A percentile compares a stretch with the other conserved stretches of the same genome.
phyloP scores from a whole-genome alignment of 2,888 invertebrate genomes.

The Lycocerus yunnanus region DNA sequence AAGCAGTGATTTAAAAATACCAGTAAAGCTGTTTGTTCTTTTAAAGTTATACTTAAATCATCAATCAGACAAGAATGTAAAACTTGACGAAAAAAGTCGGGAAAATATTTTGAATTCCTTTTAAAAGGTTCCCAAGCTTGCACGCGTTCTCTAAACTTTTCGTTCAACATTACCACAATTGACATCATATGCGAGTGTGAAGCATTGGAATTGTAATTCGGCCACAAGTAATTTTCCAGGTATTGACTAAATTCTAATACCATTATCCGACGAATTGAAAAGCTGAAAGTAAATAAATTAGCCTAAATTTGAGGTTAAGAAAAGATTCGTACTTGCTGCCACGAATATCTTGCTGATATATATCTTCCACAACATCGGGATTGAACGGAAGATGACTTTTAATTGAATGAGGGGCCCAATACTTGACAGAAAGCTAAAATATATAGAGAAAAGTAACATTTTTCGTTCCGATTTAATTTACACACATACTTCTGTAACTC shows the following conservation, averaged over 20 bases:
- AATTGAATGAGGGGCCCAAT: constrained; percentile 89
- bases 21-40: constrained; percentile 86
- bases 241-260: constrained; percentile 97
- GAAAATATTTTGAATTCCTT: constrained; percentile 75
- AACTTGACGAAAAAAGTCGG: constrained; percentile 82
- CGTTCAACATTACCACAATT: constrained; percentile 97
- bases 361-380: constrained; percentile 81
- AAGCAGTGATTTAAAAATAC: constrained; percentile 96
- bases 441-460: constrained; percentile 17
- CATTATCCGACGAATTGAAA: constrained; percentile 88
- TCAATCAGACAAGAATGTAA: constrained; percentile 74
- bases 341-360: constrained; percentile 86
- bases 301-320: constrained; percentile 4
- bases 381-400: constrained; percentile 75
- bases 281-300: constrained; percentile 56
- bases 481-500: constrained; percentile 80
- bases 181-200: constrained; percentile 92
- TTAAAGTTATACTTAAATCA: constrained; percentile 57
- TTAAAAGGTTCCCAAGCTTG: constrained; percentile 95
- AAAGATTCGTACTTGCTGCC: constrained; percentile 70
- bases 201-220: constrained; percentile 83
- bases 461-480: constrained; percentile 29
- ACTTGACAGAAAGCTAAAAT: constrained; percentile 82
- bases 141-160: constrained; percentile 96
- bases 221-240: constrained; percentile 96